Base-by-base conservation (phyloP, 2,113 vertebrate genomes). In the Macaca nemestrina region DNA sequence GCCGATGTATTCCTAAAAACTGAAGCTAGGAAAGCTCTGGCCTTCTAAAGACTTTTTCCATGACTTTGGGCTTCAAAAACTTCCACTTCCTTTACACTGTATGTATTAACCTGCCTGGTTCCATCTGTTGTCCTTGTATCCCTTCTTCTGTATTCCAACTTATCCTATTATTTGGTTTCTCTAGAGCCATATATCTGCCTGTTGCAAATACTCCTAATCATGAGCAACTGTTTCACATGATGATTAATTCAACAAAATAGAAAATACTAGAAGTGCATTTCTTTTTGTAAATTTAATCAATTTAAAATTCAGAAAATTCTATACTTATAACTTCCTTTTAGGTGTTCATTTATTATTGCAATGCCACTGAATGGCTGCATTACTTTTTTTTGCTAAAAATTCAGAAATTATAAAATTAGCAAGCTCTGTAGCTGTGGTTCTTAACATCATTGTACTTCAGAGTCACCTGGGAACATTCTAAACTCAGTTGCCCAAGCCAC, bases 231-330 rank as follows among this genome's bases (percentile, higher is more conserved):
- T 68, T 83, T 90, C 55, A 4, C 22, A 59, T 83, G 52, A 93
- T 45, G 30, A 88, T 64, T 82, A 82, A 87, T 23, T 93, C 55
- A 91, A 91, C 40, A 85, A 84, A 87, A 76, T 48, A 76, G 85
- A 95, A 73, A 94, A 80, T 64, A 93, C n/a, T 70, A 90, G 8
- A 94, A 83, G 22, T 52, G 40, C 14, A 25, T 76, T 84, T 83
- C 61, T 93, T n/a, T 45, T 92, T 76, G 75, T 79, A 85, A 93
- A 88, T 61, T 68, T n/a, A 67, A 6, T 83, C 18, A 64, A 50
- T 59, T 96, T 92, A 43, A 95, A 87, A 76, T 57, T 50, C 35
- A 93, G 35, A 94, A 84, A 94, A 91, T 82, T 45, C n/a, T 86
- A 32, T 25, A 50, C 22, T 83, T 92, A n/a, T 6, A 81, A 91